Percentiles rank a stretch among this genome's conserved stretches.
Evolutionary conservation across 2,888 invertebrate genomes (phyloP).

Genomic region (Osedax fenrisi): DNA sequence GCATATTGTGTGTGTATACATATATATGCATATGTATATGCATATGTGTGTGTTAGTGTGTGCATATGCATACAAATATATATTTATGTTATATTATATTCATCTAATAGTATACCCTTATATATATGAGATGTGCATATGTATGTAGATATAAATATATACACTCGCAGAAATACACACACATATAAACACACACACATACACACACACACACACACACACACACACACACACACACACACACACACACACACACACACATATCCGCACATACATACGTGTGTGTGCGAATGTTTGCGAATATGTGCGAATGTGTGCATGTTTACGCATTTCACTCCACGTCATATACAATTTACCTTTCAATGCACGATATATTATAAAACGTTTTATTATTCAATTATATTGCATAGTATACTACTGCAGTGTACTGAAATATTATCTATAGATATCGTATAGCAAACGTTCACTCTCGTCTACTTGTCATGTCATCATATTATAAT

Average conservation of each 20-base stretch:
- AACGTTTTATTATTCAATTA: no score
- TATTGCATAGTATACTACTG: no score
- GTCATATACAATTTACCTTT: no score
- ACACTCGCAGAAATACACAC: background rate
- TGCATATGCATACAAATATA: background rate
- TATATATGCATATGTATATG: background rate
- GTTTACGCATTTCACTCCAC: no score
- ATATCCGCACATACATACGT: background rate
- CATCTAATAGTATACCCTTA: no score
- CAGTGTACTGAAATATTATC: no score
- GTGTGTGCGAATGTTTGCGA: background rate
- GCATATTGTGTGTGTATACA: background rate
- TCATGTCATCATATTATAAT: no score
- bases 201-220: background rate
- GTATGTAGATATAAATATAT: background rate
- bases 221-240: background rate
- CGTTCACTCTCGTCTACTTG: no score
- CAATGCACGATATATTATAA: no score
- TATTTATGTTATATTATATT: no score
- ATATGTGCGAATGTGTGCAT: background rate
- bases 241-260: background rate
- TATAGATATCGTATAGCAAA: no score
- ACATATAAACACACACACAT: background rate
- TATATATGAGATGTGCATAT: background rate
- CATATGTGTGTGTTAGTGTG: background rate